These are phyloP conservation scores for Eudorcas thomsonii DNA, from an alignment of 2,113 vertebrate genomes.

Conservation along the genomic window DNA sequence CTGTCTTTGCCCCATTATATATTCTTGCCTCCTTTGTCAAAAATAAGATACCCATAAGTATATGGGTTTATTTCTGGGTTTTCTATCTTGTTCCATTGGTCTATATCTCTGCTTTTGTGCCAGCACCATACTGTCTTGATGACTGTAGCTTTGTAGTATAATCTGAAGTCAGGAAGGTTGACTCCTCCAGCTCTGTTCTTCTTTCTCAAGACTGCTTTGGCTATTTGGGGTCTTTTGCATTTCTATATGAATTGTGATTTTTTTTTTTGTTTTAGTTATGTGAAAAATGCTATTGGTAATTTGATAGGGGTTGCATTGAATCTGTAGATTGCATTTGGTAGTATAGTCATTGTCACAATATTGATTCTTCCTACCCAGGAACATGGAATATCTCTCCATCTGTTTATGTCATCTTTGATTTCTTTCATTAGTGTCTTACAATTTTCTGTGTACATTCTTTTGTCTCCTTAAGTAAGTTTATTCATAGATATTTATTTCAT, in stretches of 20 bases:
- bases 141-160: background rate
- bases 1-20: background rate
- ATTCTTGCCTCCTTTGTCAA: background rate
- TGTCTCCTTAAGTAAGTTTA: background rate
- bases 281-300: background rate
- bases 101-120: background rate
- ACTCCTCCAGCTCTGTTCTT: background rate
- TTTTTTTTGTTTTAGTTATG: background rate
- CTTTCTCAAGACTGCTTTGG: background rate
- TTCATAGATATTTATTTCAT: background rate
- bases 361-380: background rate
- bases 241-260: background rate
- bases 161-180: background rate
- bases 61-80: background rate
- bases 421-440: background rate
- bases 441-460: background rate
- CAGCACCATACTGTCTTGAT: background rate
- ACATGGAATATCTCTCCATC: background rate
- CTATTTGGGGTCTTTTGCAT: background rate
- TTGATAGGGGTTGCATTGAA: background rate
- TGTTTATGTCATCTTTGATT: background rate
- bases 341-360: background rate
- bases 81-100: background rate
- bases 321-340: background rate
- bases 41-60: background rate